Conservation (phyloP, 2,888 invertebrate genomes). For the Leucania comma region DNA sequence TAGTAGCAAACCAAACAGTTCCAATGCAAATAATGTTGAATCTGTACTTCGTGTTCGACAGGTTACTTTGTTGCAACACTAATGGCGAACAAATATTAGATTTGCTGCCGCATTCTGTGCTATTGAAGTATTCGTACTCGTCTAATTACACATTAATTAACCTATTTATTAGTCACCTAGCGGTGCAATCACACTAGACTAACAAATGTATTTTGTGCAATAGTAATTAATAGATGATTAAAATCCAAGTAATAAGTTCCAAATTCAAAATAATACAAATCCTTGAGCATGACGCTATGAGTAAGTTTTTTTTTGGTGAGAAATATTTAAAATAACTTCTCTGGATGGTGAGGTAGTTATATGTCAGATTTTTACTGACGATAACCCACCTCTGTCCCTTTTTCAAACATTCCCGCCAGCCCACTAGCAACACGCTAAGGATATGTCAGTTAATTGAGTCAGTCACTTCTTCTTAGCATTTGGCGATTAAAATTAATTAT, state of each 20-base stretch:
- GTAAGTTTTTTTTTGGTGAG: no score
- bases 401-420: no score
- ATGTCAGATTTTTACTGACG: no score
- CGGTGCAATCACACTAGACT: conserved; percentile 40
- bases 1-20: conserved; percentile 44
- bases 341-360: no score
- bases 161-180: conserved; percentile 45
- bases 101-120: conserved; percentile 59
- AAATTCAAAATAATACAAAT: neutral
- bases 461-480: conserved; percentile 2
- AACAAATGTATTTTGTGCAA: conserved; percentile 16
- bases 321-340: no score
- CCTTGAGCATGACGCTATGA: no score
- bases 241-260: neutral
- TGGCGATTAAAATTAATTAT: conserved; percentile 14
- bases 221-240: conserved; percentile 8
- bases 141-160: conserved; percentile 60
- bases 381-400: no score
- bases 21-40: conserved; percentile 44
- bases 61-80: conserved; percentile 60
- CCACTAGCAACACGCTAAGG: neutral
- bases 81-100: conserved; percentile 65
- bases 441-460: neutral
- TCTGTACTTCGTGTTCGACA: conserved; percentile 51
- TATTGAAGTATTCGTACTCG: conserved; percentile 48